phyloP scores from a whole-genome alignment of 2,797 vertebrate genomes.

The Falco biarmicus region DNA sequence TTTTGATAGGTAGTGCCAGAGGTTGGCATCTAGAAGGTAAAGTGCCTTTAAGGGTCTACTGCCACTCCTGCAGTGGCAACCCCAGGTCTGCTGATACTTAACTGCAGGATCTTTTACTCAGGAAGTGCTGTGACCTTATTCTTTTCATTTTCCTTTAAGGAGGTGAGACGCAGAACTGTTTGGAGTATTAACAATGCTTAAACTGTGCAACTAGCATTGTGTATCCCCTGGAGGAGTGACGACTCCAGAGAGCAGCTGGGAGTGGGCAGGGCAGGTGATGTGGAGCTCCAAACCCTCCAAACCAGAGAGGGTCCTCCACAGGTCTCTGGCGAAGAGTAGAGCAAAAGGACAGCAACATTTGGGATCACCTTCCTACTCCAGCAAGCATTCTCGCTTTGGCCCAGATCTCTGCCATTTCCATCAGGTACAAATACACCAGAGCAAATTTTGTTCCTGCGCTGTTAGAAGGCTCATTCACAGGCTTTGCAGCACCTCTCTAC shows the following conservation, averaged over 20 bases:
- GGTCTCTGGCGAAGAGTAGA: not conserved
- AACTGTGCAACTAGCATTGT: rapidly evolving
- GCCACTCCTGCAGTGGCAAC: not conserved
- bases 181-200: not conserved
- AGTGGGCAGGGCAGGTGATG: not conserved
- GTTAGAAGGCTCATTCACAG: not conserved
- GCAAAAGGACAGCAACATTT: not conserved
- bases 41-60: not conserved
- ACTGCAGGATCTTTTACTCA: not conserved
- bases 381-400: not conserved
- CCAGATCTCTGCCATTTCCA: not conserved
- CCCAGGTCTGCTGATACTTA: not conserved
- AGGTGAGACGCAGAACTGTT: not conserved
- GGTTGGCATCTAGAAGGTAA: not conserved
- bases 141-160: not conserved
- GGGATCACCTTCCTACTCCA: not conserved
- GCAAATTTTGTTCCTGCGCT: not conserved
- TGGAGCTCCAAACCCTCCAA: not conserved
- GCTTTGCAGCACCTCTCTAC: not conserved
- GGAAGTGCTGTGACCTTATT: not conserved
- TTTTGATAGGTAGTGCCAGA: not conserved
- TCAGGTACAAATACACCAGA: not conserved
- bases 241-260: not conserved
- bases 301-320: not conserved
- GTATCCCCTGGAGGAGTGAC: not conserved